A percentile compares a stretch with the other conserved stretches of the same genome.
phyloP scores from a whole-genome alignment of 2,113 vertebrate genomes.

The Conger conger region DNA sequence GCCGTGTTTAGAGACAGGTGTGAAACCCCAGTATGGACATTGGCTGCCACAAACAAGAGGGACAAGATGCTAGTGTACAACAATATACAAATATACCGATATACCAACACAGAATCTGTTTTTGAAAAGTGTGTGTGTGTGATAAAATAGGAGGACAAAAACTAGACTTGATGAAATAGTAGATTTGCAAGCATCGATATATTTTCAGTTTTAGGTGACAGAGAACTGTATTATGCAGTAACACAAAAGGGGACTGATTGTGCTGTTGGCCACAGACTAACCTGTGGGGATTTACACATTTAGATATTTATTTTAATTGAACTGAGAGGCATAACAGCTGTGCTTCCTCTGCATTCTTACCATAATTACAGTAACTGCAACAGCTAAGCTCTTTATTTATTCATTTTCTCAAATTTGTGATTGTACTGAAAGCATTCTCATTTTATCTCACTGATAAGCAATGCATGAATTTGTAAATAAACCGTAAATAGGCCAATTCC shows the following conservation, averaged over 20 bases:
- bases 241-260: neutral
- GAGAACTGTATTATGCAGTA: neutral
- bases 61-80: neutral
- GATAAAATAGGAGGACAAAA: neutral
- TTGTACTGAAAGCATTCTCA: neutral
- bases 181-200: neutral
- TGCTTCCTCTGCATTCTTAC: neutral
- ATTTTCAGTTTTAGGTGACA: neutral
- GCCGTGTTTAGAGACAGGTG: neutral
- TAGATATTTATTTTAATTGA: neutral
- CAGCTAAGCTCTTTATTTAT: neutral
- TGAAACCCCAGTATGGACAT: neutral
- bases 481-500: neutral
- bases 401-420: neutral
- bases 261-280: neutral
- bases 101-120: neutral
- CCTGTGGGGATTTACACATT: neutral
- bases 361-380: neutral
- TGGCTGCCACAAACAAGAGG: neutral
- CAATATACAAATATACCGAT: too few relatives aligned
- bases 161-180: neutral
- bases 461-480: neutral
- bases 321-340: neutral
- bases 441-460: neutral
- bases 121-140: neutral